These are phyloP conservation scores for Amiota mariae DNA, from an alignment of 2,888 invertebrate genomes.

Conservation along the genomic window DNA sequence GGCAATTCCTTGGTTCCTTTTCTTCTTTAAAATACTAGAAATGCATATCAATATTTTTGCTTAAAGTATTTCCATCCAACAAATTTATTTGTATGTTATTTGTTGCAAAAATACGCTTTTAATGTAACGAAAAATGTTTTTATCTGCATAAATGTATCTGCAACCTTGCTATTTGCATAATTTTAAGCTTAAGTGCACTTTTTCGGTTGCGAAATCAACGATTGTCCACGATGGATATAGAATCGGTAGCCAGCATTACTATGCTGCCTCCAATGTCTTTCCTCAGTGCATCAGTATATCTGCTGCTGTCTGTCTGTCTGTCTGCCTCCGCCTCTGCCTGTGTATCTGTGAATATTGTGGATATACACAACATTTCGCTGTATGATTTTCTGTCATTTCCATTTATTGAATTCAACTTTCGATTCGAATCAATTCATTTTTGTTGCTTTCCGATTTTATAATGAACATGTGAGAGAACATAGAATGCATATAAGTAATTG, in stretches of 20 bases:
- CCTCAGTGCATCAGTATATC: too few relatives aligned
- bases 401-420: slow-evolving; percentile 44
- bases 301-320: too few relatives aligned
- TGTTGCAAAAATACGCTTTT: not conserved
- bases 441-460: slow-evolving; percentile 50
- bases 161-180: slow-evolving; percentile 43
- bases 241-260: not conserved
- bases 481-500: not conserved
- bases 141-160: slow-evolving; percentile 18
- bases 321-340: too few relatives aligned
- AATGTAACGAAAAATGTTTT: not conserved
- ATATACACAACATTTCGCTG: not conserved
- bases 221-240: not conserved
- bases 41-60: too few relatives aligned
- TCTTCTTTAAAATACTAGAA: too few relatives aligned
- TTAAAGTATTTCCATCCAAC: too few relatives aligned
- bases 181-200: slow-evolving; percentile 39
- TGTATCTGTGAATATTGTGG: too few relatives aligned
- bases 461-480: slow-evolving; percentile 16
- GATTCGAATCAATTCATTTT: slow-evolving; percentile 40
- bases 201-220: slow-evolving; percentile 25
- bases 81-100: too few relatives aligned
- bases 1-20: too few relatives aligned
- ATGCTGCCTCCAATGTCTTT: too few relatives aligned
- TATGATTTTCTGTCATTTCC: slow-evolving; percentile 41